Percentiles rank a stretch among this genome's conserved stretches.
phyloP scores from a whole-genome alignment of 1,140 invertebrate species.

The Sitophilus oryzae region DNA sequence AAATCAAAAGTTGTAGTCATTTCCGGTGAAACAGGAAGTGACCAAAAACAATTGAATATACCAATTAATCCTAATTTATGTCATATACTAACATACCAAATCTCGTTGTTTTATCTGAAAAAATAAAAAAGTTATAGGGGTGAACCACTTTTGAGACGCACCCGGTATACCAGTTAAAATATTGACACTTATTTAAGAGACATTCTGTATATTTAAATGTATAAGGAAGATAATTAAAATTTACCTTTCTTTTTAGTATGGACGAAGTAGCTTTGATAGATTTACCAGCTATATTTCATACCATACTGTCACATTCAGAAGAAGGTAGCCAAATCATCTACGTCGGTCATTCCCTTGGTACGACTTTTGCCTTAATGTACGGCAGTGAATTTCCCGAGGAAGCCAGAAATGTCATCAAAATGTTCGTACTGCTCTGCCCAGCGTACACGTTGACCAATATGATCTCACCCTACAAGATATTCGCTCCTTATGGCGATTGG shows the following conservation, averaged over 20 bases:
- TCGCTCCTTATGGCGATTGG: conserved; percentile 31
- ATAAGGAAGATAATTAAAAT: too few species aligned
- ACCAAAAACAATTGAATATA: too few species aligned
- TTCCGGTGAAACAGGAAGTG: too few species aligned
- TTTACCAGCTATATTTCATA: conserved; percentile 54
- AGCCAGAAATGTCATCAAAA: conserved; percentile 30
- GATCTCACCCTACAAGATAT: conserved; percentile 29
- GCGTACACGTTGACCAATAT: conserved; percentile 37
- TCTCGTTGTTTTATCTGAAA: too few species aligned
- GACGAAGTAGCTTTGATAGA: conserved; percentile 57
- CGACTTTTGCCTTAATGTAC: conserved; percentile 44
- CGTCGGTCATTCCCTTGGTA: conserved; percentile 50
- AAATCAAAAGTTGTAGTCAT: too few species aligned
- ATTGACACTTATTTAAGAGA: too few species aligned
- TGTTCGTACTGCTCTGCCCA: conserved; percentile 37
- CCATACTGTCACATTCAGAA: conserved; percentile 46
- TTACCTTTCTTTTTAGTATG: conserved; percentile 35
- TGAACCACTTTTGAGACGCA: too few species aligned
- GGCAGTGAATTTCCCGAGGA: conserved; percentile 44
- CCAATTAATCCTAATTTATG: too few species aligned
- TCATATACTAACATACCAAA: too few species aligned
- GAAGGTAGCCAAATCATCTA: conserved; percentile 47
- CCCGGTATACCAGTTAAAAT: too few species aligned
- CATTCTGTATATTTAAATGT: too few species aligned
- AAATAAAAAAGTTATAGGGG: too few species aligned